phyloP scores from a whole-genome alignment of 2,113 vertebrate species.

The Pipra filicauda region DNA sequence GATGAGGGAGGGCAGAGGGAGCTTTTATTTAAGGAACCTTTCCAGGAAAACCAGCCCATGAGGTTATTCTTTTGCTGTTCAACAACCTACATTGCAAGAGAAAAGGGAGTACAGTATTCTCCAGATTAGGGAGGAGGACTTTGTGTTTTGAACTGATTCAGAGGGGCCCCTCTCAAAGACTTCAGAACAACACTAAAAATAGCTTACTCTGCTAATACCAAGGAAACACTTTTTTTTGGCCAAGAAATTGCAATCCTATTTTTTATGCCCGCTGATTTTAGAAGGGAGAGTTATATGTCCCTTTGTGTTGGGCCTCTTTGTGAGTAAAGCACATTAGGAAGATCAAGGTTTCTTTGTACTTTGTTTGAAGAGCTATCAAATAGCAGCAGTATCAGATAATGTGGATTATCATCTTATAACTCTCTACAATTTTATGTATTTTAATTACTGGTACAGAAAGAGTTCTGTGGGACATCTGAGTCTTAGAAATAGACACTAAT shows the following conservation, averaged over 20 bases:
- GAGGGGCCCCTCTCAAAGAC: constrained; percentile 38
- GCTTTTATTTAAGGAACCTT: not conserved
- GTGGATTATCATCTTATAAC: not conserved
- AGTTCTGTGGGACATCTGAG: not conserved
- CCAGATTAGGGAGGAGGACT: constrained; percentile 8
- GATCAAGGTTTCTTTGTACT: constrained; percentile 24
- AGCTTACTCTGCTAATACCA: constrained; percentile 16
- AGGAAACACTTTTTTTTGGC: constrained; percentile 31
- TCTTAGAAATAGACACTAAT: not conserved
- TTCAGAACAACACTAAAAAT: constrained; percentile 62
- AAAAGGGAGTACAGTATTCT: not conserved
- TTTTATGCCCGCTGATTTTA: constrained; percentile 29
- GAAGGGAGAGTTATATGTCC: not conserved
- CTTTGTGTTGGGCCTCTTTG: not conserved
- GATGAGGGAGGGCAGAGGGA: not conserved
- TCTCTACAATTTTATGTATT: not conserved
- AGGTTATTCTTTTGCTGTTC: constrained; percentile 11
- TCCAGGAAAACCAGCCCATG: not conserved
- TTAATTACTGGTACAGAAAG: not conserved
- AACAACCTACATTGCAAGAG: constrained; percentile 3
- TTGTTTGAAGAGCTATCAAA: constrained; percentile 44
- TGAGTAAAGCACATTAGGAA: constrained; percentile 1
- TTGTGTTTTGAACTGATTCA: constrained; percentile 40
- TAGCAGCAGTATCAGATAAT: not conserved
- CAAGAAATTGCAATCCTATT: constrained; percentile 48